Conservation (phyloP, 2,888 invertebrate species). For the Anaspis maculata region DNA sequence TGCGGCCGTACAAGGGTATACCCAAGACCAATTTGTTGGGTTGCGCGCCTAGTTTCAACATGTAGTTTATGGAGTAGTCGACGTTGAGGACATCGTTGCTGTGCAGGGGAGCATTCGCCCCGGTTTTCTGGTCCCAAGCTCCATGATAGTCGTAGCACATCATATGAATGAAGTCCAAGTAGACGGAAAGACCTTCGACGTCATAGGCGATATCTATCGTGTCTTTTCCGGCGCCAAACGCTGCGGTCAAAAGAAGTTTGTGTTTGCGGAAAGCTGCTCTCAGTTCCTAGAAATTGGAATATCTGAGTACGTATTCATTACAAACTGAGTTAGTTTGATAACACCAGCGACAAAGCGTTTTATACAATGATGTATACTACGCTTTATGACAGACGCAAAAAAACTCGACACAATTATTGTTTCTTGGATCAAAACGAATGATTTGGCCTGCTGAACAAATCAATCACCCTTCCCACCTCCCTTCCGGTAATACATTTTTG, state of each 20-base stretch:
- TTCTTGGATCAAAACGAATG: no score
- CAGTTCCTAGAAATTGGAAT: conserved; percentile 64
- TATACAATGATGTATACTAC: no score
- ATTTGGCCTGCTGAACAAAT: no score
- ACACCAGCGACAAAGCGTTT: not conserved
- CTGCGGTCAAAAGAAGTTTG: conserved; percentile 68
- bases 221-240: conserved; percentile 68
- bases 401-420: no score
- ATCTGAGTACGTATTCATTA: conserved; percentile 4
- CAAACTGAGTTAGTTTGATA: not conserved
- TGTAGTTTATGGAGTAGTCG: conserved; percentile 67
- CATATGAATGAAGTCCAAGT: conserved; percentile 67
- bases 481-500: no score
- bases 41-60: conserved; percentile 64
- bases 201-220: conserved; percentile 74
- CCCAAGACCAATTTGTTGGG: conserved; percentile 73
- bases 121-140: conserved; percentile 67
- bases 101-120: conserved; percentile 69
- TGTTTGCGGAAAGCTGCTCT: conserved; percentile 59
- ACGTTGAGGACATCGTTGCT: conserved; percentile 57
- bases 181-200: conserved; percentile 57
- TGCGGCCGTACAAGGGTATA: conserved; percentile 75
- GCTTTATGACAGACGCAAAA: no score
- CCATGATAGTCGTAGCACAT: conserved; percentile 91
- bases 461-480: no score